phyloP scores from a whole-genome alignment of 2,888 invertebrate species.

The Stegophylla sp. region DNA sequence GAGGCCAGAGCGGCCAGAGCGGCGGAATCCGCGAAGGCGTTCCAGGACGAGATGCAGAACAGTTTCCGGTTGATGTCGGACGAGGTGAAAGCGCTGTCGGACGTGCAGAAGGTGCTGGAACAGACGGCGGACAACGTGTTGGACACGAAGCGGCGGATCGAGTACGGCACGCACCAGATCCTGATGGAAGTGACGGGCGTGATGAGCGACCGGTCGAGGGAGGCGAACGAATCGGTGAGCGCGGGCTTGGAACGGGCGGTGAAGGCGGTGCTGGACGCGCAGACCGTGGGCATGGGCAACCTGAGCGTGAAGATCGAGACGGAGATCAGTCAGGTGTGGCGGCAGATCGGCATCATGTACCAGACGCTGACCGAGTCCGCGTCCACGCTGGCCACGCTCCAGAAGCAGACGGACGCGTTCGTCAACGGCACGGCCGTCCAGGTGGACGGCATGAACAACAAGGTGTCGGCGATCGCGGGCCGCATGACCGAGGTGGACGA shows the following conservation, averaged over 20 bases:
- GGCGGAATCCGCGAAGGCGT: slow-evolving; percentile 69
- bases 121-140: slow-evolving; percentile 84
- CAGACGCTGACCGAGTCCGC: slow-evolving; percentile 81
- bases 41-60: slow-evolving; percentile 69
- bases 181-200: slow-evolving; percentile 77
- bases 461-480: slow-evolving; percentile 75
- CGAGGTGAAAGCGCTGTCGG: slow-evolving; percentile 70
- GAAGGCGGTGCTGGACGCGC: slow-evolving; percentile 74
- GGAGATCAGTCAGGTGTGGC: slow-evolving; percentile 86
- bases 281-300: slow-evolving; percentile 76
- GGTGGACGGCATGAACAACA: slow-evolving; percentile 69
- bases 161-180: slow-evolving; percentile 84
- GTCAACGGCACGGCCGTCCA: slow-evolving; percentile 79
- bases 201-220: slow-evolving; percentile 71
- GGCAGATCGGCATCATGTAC: slow-evolving; percentile 88
- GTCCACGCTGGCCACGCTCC: slow-evolving; percentile 76
- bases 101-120: slow-evolving; percentile 79
- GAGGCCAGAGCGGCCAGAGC: slow-evolving; percentile 70
- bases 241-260: slow-evolving; percentile 77
- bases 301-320: slow-evolving; percentile 78
- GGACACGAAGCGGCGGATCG: slow-evolving; percentile 82
- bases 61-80: slow-evolving; percentile 68
- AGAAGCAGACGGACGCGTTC: slow-evolving; percentile 79
- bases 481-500: slow-evolving; percentile 80
- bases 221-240: slow-evolving; percentile 73